A percentile compares a stretch with the other conserved stretches of the same genome.
Conservation (phyloP, 1,140 invertebrate genomes). For the Maniola jurtina region DNA sequence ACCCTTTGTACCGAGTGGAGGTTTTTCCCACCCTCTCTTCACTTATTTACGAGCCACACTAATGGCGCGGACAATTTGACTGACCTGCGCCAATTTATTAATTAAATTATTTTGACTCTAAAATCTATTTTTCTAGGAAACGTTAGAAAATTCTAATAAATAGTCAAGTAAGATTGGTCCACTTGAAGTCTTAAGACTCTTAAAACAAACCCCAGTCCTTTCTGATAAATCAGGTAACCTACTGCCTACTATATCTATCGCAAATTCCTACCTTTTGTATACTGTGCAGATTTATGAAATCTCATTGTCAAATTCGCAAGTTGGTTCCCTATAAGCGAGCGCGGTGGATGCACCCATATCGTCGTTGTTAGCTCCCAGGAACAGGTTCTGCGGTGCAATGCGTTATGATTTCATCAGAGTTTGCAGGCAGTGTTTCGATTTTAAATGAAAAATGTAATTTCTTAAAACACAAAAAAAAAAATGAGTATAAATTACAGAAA, state of each 20-base stretch:
- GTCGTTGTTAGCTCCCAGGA: slow-evolving; percentile 54
- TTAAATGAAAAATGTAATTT: neutral
- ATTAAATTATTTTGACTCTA: slow-evolving; percentile 1
- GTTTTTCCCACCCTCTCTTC: slow-evolving; percentile 40
- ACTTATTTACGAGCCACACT: slow-evolving; percentile 43
- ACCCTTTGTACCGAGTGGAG: slow-evolving; percentile 46
- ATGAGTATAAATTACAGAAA: neutral
- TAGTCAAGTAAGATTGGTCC: too few relatives aligned
- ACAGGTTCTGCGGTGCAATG: slow-evolving; percentile 52
- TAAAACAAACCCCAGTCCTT: too few relatives aligned
- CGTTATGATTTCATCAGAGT: slow-evolving; percentile 32
- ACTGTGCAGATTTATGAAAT: too few relatives aligned
- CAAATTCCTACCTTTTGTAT: too few relatives aligned
- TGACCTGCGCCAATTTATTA: slow-evolving; percentile 11
- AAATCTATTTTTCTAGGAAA: neutral
- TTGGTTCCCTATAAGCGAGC: slow-evolving; percentile 13
- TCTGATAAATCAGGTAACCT: too few relatives aligned
- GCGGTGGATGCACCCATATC: slow-evolving; percentile 22
- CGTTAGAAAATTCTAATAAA: too few relatives aligned
- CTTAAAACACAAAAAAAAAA: too few relatives aligned
- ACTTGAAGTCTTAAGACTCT: too few relatives aligned
- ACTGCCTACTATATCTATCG: too few relatives aligned
- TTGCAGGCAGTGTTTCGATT: slow-evolving; percentile 1
- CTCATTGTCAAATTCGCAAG: neutral
- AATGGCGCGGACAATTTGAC: slow-evolving; percentile 31